These are phyloP conservation scores for Liasis olivaceus DNA, from an alignment of 2,797 vertebrate species.

Conservation along the genomic window DNA sequence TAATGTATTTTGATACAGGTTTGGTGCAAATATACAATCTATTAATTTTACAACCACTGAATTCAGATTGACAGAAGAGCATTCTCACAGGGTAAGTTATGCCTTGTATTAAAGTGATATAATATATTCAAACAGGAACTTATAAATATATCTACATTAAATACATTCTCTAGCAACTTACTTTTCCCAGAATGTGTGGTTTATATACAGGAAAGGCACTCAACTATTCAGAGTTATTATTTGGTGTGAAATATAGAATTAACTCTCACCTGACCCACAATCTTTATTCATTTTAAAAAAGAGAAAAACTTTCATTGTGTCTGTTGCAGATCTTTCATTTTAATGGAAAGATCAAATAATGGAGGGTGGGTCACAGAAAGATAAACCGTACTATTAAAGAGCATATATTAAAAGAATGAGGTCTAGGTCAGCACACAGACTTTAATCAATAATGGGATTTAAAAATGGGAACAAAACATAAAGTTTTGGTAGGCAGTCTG, in stretches of 20 bases:
- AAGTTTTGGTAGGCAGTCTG: too few relatives aligned
- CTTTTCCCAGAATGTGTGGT: background rate
- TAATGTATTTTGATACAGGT: slow-evolving; percentile 66
- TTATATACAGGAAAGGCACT: background rate
- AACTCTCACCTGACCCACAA: background rate
- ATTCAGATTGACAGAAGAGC: slow-evolving; percentile 84
- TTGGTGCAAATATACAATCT: slow-evolving; percentile 79
- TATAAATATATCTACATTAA: background rate
- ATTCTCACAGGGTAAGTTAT: slow-evolving; percentile 70
- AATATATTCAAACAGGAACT: background rate
- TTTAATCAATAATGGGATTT: background rate
- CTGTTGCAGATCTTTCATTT: background rate
- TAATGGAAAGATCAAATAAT: background rate
- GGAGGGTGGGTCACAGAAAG: background rate
- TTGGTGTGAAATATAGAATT: background rate
- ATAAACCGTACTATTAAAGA: background rate
- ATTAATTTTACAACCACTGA: slow-evolving; percentile 90
- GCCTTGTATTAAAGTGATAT: background rate
- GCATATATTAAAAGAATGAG: background rate
- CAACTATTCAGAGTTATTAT: background rate
- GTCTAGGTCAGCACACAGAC: background rate
- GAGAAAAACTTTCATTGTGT: background rate
- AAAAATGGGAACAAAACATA: background rate
- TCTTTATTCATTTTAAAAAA: background rate
- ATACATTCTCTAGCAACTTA: background rate